phyloP scores from a whole-genome alignment of 2,113 vertebrate genomes.

The Sula dactylatra region DNA sequence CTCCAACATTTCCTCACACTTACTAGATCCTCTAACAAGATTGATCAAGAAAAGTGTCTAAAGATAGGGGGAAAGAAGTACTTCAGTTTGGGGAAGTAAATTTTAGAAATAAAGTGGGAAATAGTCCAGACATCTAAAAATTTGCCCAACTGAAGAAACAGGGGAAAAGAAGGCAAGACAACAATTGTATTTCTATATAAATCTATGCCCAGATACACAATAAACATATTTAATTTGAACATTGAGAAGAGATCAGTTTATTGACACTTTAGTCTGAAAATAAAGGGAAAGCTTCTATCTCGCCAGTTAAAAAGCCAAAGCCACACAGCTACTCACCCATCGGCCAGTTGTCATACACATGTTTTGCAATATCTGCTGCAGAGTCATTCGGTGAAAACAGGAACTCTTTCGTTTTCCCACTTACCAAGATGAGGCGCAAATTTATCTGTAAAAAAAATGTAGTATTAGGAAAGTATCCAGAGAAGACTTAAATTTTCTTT shows the following conservation, averaged over 20 bases:
- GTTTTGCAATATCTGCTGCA: constrained; percentile 95
- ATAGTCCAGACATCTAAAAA: neutral
- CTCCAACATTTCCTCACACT: neutral
- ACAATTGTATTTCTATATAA: neutral
- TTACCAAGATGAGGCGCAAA: constrained; percentile 95
- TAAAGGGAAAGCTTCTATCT: neutral
- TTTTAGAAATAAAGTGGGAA: neutral
- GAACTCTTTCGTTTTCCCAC: constrained; percentile 98
- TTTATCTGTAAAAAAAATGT: constrained; percentile 84
- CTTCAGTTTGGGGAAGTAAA: neutral
- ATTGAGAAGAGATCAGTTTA: neutral
- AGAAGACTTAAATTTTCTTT: neutral
- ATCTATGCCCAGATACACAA: neutral
- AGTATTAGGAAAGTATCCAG: neutral
- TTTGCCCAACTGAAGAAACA: neutral
- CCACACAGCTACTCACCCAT: constrained; percentile 85
- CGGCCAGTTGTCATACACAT: constrained; percentile 98
- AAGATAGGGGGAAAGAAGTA: neutral
- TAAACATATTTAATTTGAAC: neutral
- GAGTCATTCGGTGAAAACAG: constrained; percentile 96
- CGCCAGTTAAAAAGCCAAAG: neutral
- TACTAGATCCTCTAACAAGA: neutral
- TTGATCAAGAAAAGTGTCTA: neutral
- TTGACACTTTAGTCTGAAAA: neutral
- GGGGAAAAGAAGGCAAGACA: neutral